Base-by-base conservation (phyloP, 2,797 vertebrate genomes). In the Toxotes lorentzi region DNA sequence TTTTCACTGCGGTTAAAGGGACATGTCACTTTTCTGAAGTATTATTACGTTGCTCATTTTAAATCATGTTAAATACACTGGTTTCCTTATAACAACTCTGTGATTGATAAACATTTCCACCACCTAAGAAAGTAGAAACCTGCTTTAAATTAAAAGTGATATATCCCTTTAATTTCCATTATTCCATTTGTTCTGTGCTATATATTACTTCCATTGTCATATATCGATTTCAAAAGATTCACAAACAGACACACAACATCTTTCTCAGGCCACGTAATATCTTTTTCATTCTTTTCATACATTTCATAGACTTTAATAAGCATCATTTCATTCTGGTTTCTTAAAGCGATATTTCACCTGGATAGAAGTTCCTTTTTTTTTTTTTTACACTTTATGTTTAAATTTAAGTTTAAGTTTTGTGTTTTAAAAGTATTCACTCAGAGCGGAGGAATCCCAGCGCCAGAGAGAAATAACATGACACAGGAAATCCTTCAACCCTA, bases 131-230 rank as follows among this genome's bases (percentile, higher is more conserved):
- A 45, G 12, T 30, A 69, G 16, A 66, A 45, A 43, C 19, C 0
- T 11, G 12, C 51, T 72, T 56, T 23, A 40, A 34, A 78, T 73
- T n/a, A 24, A 60, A 66, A 66, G 57, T 50, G 57, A 77, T 19
- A 58, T 27, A 66, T 73, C 73, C 78, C 69, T 82, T 85, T 81
- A 63, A 69, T 47, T 12, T 51, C 23, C 50, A 4, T 43, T 24
- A n/a, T 45, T 1, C 0, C 19, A 3, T 30, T 45, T 56, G 48
- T 57, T 77, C 71, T 87, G 76, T 87, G 84, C 80, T 87, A 64
- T 71, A 73, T 45, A 5, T 85, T 70, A 65, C 73, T 71, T 81
- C 77, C 73, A 11, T 70, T 65, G 78, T 81, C 78, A 71, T 24
- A 62, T 41, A 73, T 58, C 24, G 45, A 76, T 79, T 71, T 60